Conservation (phyloP, 2,113 vertebrate species). For the Prochilodus magdalenae region DNA sequence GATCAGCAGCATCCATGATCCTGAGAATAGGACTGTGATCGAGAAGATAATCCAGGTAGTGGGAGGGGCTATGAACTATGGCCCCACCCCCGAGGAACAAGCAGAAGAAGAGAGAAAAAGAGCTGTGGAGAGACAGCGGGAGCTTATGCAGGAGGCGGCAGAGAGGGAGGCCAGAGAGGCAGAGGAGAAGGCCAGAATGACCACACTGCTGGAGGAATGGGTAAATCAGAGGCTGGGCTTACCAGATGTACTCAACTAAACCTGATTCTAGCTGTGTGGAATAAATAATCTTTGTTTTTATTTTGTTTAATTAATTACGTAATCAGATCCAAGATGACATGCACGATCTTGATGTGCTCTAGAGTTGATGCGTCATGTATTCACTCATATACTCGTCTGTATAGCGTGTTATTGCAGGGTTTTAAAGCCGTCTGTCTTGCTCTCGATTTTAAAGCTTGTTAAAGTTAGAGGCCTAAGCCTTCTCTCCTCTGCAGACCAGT, state of each 20-base stretch:
- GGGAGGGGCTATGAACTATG: constrained; percentile 85
- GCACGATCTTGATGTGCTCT: too few species aligned
- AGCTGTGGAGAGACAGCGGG: constrained; percentile 71
- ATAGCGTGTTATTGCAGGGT: too few species aligned
- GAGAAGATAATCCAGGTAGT: constrained; percentile 81
- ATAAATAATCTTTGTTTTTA: too few species aligned
- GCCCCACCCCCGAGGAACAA: constrained; percentile 82
- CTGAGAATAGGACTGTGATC: constrained; percentile 75
- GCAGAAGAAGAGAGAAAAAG: constrained; percentile 70
- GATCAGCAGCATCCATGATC: constrained; percentile 76
- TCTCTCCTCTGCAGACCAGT: too few species aligned
- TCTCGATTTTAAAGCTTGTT: too few species aligned
- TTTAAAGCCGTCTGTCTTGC: too few species aligned
- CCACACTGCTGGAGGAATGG: constrained; percentile 85
- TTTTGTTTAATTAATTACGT: too few species aligned
- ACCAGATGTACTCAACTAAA: background rate
- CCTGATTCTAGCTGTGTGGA: too few species aligned
- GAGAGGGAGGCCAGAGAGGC: constrained; percentile 75
- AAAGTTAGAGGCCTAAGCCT: too few species aligned
- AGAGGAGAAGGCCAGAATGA: constrained; percentile 76
- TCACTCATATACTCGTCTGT: too few species aligned
- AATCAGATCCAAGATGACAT: too few species aligned
- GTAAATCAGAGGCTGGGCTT: constrained; percentile 67
- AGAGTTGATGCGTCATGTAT: too few species aligned
- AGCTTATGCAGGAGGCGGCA: constrained; percentile 68